Percentiles rank a stretch among this genome's conserved stretches.
Evolutionary conservation across 2,113 vertebrate species (phyloP).

Genomic region (Osmerus mordax): DNA sequence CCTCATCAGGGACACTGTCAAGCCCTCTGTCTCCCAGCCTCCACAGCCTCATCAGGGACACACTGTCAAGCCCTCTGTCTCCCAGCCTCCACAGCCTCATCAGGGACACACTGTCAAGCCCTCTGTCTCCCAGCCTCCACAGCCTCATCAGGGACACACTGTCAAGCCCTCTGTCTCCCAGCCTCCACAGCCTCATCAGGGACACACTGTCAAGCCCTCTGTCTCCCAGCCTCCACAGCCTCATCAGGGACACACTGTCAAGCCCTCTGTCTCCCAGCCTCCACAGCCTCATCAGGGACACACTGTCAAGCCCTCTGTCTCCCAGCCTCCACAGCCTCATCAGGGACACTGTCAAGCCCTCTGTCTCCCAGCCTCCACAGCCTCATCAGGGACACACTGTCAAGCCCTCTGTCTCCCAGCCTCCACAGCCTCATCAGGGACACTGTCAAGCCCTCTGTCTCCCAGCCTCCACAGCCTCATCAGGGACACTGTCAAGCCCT

Average conservation of each 20-base stretch:
- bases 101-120: neutral
- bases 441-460: neutral
- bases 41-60: too few relatives aligned
- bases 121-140: neutral
- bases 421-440: too few relatives aligned
- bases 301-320: neutral
- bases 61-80: neutral
- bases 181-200: too few relatives aligned
- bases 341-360: neutral
- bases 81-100: neutral
- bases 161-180: neutral
- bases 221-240: neutral
- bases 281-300: too few relatives aligned
- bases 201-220: neutral
- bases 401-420: neutral
- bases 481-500: neutral
- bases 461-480: neutral
- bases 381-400: too few relatives aligned
- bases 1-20: too few relatives aligned
- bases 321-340: neutral
- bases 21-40: neutral
- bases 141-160: too few relatives aligned
- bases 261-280: neutral
- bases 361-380: neutral
- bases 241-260: too few relatives aligned